Base-by-base conservation (phyloP, 2,797 vertebrate species). In the Macrochelys suwanniensis region DNA sequence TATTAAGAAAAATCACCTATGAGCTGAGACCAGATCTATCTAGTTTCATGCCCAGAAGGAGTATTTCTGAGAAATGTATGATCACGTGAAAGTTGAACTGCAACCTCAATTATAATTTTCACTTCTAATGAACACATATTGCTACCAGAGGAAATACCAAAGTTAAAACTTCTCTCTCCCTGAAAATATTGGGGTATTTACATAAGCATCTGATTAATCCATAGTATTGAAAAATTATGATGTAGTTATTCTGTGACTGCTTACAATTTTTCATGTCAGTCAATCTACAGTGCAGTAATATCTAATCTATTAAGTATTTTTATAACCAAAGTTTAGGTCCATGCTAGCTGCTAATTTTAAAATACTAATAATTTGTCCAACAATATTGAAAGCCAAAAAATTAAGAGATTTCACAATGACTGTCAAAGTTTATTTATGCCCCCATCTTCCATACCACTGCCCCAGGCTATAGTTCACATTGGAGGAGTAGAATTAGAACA, bases 101-200 rank as follows among this genome's bases (percentile, higher is more conserved):
- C 78, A 92, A 57, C 91, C 88, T 95, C 90, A 95, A 97, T 94
- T 86, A 94, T 77, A 86, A 90, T 81, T 97, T 96, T 95, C 95
- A 96, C 93, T 97, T 96, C 95, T 96, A 96, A 95, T 91, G 85
- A 96, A 93, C 93, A 96, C 85, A 96, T 86, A 82, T 71, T 87
- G 89, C 82, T 71, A 87, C 88, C 79, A 95, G 89, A 96, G 97
- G 94, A 97, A 97, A 95, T 88, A 94, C 74, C 91, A 85, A 91
- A 96, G 54, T 33, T 42, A 31, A 47, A 95, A 96, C 90, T 96
- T 95, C 90, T 88, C 88, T 92, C 68, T 96, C 88, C 37, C 77
- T 89, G 76, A 96, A 95, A 97, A 47, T 71, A 77, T 17, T 56
- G 37, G n/a, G 56, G 74, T 96, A 95, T 96, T 97, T 97, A 49